phyloP scores from a whole-genome alignment of 2,113 vertebrate species.

The Trinectes maculatus region DNA sequence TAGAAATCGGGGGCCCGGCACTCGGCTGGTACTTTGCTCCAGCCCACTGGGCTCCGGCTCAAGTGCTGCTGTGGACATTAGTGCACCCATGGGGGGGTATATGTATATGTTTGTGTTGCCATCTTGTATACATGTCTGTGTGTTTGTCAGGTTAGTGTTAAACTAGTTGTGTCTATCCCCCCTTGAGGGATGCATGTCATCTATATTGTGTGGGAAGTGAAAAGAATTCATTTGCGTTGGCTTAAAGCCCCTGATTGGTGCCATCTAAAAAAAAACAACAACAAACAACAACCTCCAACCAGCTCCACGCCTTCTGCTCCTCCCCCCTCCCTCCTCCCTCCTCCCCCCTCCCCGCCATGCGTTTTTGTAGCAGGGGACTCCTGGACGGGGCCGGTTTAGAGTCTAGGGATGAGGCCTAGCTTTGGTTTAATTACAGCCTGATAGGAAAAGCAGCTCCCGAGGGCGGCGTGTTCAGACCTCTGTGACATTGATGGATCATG shows the following conservation, averaged over 20 bases:
- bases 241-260: constrained; percentile 59
- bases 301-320: constrained; percentile 19
- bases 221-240: constrained; percentile 67
- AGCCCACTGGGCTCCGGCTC: constrained; percentile 65
- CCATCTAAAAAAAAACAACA: constrained; percentile 25
- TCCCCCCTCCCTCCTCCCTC: not conserved
- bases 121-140: constrained; percentile 57
- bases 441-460: constrained; percentile 76
- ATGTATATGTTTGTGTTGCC: constrained; percentile 64
- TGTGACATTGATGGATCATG: constrained; percentile 76
- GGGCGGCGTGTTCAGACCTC: constrained; percentile 63
- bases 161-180: constrained; percentile 54
- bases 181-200: constrained; percentile 54
- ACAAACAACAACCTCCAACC: constrained; percentile 55
- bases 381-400: constrained; percentile 53
- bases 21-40: constrained; percentile 65
- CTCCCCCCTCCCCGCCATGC: constrained; percentile 14
- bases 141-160: constrained; percentile 54
- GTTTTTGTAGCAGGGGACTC: constrained; percentile 54
- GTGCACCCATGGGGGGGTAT: constrained; percentile 49
- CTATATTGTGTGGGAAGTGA: constrained; percentile 59
- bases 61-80: constrained; percentile 71
- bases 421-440: constrained; percentile 76
- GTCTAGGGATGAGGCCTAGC: constrained; percentile 70
- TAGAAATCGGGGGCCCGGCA: constrained; percentile 52